Percentiles rank a stretch among this genome's conserved stretches.
phyloP scores from a whole-genome alignment of 2,797 vertebrate species.

The Malacoraja senta region DNA sequence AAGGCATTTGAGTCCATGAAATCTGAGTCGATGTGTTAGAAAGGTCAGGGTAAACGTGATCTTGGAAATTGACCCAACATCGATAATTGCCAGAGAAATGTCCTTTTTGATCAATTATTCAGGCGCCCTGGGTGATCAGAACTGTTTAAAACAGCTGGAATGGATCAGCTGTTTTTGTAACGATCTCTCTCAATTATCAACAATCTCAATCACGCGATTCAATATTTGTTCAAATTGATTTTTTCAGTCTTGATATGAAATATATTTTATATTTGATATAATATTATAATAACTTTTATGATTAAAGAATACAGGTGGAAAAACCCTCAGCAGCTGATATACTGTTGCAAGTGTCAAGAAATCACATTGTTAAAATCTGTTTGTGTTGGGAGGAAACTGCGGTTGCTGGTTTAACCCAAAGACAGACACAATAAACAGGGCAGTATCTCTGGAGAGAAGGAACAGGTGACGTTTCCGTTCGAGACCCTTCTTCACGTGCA shows the following conservation, averaged over 20 bases:
- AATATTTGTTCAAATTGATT: neutral
- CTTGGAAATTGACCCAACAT: neutral
- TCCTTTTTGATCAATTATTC: neutral
- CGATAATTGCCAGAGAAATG: neutral
- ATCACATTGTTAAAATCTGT: neutral
- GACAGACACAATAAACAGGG: too few species aligned
- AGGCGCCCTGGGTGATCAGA: neutral
- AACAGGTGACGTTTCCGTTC: too few species aligned
- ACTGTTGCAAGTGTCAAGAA: neutral
- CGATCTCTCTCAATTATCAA: neutral
- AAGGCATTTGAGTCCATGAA: neutral
- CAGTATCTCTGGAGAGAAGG: too few species aligned
- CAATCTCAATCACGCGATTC: neutral
- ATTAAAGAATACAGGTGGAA: neutral
- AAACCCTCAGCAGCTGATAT: neutral
- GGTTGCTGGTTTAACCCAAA: too few species aligned
- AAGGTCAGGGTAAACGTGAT: neutral
- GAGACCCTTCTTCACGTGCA: too few species aligned
- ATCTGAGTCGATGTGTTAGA: neutral
- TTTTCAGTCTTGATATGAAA: neutral
- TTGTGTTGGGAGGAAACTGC: too few species aligned
- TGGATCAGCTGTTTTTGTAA: conserved; percentile 22
- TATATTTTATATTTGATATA: neutral
- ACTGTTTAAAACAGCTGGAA: neutral
- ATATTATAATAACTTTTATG: neutral